Base-by-base conservation (phyloP, 2,888 invertebrate species). In the Drosophila barbarae region DNA sequence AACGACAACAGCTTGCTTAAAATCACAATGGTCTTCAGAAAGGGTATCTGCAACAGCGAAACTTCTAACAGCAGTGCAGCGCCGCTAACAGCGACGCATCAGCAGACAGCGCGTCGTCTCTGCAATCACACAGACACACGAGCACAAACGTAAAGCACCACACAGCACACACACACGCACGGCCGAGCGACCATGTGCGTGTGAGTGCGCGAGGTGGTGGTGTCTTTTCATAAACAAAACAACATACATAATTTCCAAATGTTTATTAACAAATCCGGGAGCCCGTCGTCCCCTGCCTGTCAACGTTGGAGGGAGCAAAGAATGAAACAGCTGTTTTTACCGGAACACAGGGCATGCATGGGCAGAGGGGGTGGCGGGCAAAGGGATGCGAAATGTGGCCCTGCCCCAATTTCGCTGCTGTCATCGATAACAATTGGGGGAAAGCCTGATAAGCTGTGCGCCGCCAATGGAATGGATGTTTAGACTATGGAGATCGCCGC, bases 41-140 rank as follows among this genome's bases (percentile, higher is more conserved):
- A 46, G 46, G 30, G 46, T 46, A 32, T 21, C 13, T 13, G 15
- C 42, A 28, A 44, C 15, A 44, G 12, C 28, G 10, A n/a, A 15
- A 15, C 9, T n/a, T 21, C n/a, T 18, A 42, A 51, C 21, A 39
- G 50, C 28, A 15, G 8, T 44, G 44, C 46, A 47, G 53, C 53
- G 23, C 46, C 15, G 35, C 34, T 34, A 28, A 46, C 46, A 71
- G 73, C 15, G 26, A 26, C 26, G 26, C 26, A 42, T 38, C 55
- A 42, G 56, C 73, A 68, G 58, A 75, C 69, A 75, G 58, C 61
- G 51, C 47, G 67, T 53, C 65, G 38, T 26, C 42, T 15, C 47
- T 32, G 30, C 28, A 35, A 71, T 65, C 60, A 72, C 66, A 42
- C 64, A 50, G 36, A 55, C 34, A 69, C 51, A 26, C 36, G 21